A percentile compares a stretch with the other conserved stretches of the same genome.
Conservation (phyloP, 2,797 vertebrate genomes). For the Tangara arthus region DNA sequence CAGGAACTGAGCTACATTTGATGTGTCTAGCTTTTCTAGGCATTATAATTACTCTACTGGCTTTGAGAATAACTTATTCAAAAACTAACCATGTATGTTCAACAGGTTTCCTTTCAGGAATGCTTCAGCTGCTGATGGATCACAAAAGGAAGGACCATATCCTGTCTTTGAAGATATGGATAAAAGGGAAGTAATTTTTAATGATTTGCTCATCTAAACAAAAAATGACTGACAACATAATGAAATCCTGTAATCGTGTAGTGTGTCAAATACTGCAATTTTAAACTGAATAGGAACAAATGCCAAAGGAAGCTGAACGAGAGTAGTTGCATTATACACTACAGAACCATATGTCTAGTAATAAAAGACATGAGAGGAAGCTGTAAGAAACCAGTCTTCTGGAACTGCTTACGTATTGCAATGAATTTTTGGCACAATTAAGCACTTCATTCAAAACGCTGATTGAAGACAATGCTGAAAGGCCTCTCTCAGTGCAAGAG, state of each 20-base stretch:
- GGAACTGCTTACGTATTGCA: neutral
- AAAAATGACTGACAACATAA: neutral
- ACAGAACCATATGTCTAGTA: neutral
- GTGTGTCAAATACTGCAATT: neutral
- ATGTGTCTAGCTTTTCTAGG: neutral
- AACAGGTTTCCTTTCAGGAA: conserved; percentile 4
- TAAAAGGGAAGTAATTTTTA: conserved; percentile 16
- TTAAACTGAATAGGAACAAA: neutral
- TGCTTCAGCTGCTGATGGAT: neutral
- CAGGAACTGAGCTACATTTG: neutral
- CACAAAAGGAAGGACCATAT: neutral
- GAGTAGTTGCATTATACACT: neutral
- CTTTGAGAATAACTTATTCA: neutral
- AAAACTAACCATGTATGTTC: neutral
- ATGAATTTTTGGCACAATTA: neutral
- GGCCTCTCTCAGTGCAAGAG: neutral
- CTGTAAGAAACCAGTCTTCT: neutral
- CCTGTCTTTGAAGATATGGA: neutral
- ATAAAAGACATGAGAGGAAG: neutral
- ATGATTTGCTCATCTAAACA: neutral
- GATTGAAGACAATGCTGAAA: neutral
- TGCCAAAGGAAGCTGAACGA: neutral
- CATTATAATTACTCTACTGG: neutral
- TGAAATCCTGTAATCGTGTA: neutral
- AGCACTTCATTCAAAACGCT: neutral